A percentile compares a stretch with the other conserved stretches of the same genome.
Conservation (phyloP, 2,888 invertebrate genomes). For the Apoda limacodes region DNA sequence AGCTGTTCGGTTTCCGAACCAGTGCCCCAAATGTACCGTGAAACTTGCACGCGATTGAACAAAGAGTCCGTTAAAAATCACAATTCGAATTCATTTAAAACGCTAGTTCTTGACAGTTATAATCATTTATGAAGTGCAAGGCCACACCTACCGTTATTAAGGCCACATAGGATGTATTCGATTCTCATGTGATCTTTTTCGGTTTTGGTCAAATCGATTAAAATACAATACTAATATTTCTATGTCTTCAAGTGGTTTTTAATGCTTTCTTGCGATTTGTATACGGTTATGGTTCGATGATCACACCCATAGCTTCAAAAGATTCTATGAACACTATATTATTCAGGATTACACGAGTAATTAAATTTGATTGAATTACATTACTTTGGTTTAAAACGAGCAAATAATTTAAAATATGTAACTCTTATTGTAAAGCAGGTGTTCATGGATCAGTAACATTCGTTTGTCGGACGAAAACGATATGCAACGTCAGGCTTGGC, state of each 20-base stretch:
- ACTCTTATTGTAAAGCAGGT: too few species aligned
- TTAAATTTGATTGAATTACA: conserved; percentile 9
- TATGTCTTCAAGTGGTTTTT: conserved; percentile 42
- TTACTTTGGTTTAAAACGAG: conserved; percentile 4
- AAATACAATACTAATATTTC: conserved; percentile 33
- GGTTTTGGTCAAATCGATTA: conserved; percentile 38
- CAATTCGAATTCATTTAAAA: conserved; percentile 52
- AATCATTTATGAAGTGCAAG: conserved; percentile 34
- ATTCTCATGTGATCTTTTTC: conserved; percentile 31
- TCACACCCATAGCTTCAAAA: conserved; percentile 46
- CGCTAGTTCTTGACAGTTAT: conserved; percentile 34
- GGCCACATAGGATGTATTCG: conserved; percentile 32
- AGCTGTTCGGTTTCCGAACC: conserved; percentile 54
- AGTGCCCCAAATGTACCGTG: conserved; percentile 46
- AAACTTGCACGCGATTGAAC: conserved; percentile 48
- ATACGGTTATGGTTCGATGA: conserved; percentile 47
- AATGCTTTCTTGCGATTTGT: conserved; percentile 45
- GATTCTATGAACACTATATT: conserved; percentile 30
- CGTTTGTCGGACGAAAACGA: too few species aligned
- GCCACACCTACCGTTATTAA: conserved; percentile 53
- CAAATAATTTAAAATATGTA: too few species aligned
- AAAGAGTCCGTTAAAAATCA: conserved; percentile 54
- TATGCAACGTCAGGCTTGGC: too few species aligned
- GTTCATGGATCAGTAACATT: too few species aligned
- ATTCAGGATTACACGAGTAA: conserved; percentile 29